Percentiles rank a stretch among this genome's conserved stretches.
These are phyloP conservation scores for Alca torda DNA, from an alignment of 2,797 vertebrate genomes.

Conservation along the genomic window DNA sequence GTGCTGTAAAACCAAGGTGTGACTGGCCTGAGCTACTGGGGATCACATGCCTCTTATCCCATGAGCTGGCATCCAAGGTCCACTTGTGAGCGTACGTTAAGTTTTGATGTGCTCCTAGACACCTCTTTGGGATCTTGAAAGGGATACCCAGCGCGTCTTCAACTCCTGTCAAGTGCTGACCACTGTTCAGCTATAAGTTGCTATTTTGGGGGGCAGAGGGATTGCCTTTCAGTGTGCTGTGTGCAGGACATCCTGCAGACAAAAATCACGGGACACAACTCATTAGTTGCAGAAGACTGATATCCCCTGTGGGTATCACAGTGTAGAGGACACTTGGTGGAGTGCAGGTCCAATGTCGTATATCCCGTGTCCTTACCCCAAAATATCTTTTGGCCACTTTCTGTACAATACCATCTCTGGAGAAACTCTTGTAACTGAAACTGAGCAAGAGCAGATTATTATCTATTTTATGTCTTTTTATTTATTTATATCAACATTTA, in stretches of 20 bases:
- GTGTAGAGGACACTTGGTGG: background rate
- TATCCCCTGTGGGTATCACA: background rate
- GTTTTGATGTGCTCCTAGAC: background rate
- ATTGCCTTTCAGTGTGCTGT: background rate
- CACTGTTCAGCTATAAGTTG: background rate
- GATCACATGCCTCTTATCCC: background rate
- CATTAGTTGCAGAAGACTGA: background rate
- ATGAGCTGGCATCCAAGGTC: background rate
- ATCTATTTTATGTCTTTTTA: background rate
- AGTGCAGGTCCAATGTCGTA: no score
- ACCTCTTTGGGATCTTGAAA: background rate
- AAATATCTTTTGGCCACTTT: background rate
- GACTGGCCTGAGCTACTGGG: background rate
- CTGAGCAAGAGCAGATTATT: background rate
- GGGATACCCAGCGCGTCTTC: fast-evolving
- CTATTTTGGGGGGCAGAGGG: background rate
- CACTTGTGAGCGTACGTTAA: fast-evolving
- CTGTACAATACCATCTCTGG: background rate
- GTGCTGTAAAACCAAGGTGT: background rate
- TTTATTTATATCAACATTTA: background rate
- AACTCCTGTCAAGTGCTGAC: background rate
- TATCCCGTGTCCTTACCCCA: background rate
- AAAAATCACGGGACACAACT: background rate
- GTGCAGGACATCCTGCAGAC: background rate
- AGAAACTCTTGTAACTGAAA: background rate